phyloP scores from a whole-genome alignment of 2,888 invertebrate species.

The Lepidocyrtoides sp. region DNA sequence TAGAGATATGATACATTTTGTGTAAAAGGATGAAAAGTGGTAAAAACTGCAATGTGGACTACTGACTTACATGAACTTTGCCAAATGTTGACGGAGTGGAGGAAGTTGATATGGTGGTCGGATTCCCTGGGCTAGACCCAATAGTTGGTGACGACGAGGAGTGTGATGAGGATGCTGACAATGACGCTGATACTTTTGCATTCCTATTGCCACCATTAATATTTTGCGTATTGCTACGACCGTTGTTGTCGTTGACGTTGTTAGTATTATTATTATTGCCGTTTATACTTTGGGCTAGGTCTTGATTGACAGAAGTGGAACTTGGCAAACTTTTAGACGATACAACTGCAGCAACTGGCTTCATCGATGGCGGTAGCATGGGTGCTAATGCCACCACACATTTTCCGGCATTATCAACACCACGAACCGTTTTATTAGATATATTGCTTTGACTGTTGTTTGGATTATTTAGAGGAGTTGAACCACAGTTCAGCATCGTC shows the following conservation, averaged over 20 bases:
- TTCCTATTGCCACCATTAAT: neutral
- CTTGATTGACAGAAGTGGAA: constrained; percentile 77
- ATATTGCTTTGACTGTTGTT: constrained; percentile 1
- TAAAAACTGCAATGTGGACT: constrained; percentile 51
- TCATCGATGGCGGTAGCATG: neutral
- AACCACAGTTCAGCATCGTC: neutral
- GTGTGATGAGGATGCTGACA: constrained; percentile 8
- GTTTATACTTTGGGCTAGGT: constrained; percentile 65
- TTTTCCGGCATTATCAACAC: constrained; percentile 28
- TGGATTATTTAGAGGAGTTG: constrained; percentile 34
- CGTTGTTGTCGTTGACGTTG: neutral
- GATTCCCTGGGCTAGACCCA: constrained; percentile 77
- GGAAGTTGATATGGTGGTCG: constrained; percentile 54
- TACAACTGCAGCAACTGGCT: neutral
- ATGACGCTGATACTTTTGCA: constrained; percentile 48
- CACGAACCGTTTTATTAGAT: constrained; percentile 34
- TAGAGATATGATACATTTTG: neutral
- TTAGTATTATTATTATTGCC: constrained; percentile 24
- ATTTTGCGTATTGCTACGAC: constrained; percentile 30
- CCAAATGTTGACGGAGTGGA: constrained; percentile 63
- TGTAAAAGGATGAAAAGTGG: constrained; percentile 50
- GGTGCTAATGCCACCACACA: constrained; percentile 11
- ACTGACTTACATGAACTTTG: constrained; percentile 76
- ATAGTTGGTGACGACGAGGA: constrained; percentile 45
- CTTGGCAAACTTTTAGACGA: constrained; percentile 62